A percentile compares a stretch with the other conserved stretches of the same genome.
These are phyloP conservation scores for Gobiocypris rarus DNA, from an alignment of 2,113 vertebrate genomes.

Conservation along the genomic window DNA sequence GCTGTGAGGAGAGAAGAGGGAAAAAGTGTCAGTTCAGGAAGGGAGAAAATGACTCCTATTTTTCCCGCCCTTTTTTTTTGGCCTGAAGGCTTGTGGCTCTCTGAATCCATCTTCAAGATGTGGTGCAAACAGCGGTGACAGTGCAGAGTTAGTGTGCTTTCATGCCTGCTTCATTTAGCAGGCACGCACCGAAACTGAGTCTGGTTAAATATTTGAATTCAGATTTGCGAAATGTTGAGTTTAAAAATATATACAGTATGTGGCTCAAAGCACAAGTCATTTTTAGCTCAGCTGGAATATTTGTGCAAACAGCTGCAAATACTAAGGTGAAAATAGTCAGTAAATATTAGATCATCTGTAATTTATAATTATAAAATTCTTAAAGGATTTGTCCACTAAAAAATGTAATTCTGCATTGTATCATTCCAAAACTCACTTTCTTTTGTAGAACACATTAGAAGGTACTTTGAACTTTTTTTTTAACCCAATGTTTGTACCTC, in stretches of 20 bases:
- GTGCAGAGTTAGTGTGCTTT: constrained; percentile 25
- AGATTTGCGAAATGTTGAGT: neutral
- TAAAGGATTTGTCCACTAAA: too few relatives aligned
- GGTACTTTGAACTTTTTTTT: too few relatives aligned
- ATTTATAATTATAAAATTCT: neutral
- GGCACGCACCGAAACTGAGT: neutral
- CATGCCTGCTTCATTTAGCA: constrained; percentile 33
- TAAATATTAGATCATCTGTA: neutral
- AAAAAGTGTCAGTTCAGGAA: constrained; percentile 42
- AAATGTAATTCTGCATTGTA: neutral
- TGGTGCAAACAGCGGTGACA: constrained; percentile 2
- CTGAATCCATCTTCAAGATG: constrained; percentile 29
- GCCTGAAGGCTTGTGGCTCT: neutral
- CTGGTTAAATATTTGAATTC: constrained; percentile 24
- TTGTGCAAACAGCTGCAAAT: neutral
- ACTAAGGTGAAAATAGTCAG: neutral
- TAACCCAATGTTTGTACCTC: too few relatives aligned
- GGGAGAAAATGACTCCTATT: constrained; percentile 48
- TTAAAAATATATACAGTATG: neutral
- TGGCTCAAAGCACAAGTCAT: neutral
- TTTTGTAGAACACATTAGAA: too few relatives aligned
- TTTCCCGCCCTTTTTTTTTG: neutral
- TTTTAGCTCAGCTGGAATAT: constrained; percentile 24
- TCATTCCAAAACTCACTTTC: neutral
- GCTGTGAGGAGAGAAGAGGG: constrained; percentile 56